These are phyloP conservation scores for Neosalanx taihuensis DNA, from an alignment of 2,797 vertebrate genomes.

Conservation along the genomic window DNA sequence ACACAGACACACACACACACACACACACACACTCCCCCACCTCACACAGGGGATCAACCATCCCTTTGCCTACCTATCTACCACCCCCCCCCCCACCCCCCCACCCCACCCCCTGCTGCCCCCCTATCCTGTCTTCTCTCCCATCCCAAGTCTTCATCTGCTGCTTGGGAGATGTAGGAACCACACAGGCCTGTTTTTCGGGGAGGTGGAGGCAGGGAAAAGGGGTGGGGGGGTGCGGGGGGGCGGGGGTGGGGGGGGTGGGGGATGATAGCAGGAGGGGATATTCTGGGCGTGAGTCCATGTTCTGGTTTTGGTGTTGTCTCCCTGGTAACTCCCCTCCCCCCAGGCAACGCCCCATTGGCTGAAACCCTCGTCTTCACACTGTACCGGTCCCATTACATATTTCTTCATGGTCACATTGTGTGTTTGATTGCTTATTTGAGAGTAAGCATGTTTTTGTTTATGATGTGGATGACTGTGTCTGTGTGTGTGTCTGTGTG, in stretches of 20 bases:
- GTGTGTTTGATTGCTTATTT: background rate
- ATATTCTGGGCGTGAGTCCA: conserved; percentile 40
- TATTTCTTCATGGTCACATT: background rate
- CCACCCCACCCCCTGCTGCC: conserved; percentile 12
- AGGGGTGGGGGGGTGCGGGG: background rate
- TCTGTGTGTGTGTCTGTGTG: background rate
- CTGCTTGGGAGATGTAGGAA: conserved; percentile 43
- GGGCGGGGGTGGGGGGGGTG: conserved; percentile 14
- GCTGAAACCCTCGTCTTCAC: conserved; percentile 20
- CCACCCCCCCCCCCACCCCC: conserved; percentile 19
- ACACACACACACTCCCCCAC: background rate
- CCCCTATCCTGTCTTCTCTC: conserved; percentile 11
- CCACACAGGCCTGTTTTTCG: conserved; percentile 38
- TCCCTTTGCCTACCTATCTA: conserved; percentile 1
- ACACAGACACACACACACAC: background rate
- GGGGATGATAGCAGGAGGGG: conserved; percentile 12
- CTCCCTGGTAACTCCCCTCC: conserved; percentile 16
- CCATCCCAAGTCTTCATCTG: conserved; percentile 3
- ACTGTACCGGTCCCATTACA: too few species aligned
- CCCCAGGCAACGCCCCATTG: conserved; percentile 44
- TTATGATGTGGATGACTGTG: background rate
- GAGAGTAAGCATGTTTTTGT: too few species aligned
- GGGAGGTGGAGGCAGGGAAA: conserved; percentile 35
- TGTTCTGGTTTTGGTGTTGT: conserved; percentile 32
- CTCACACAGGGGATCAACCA: too few species aligned